These are phyloP conservation scores for Charadrius vociferus DNA, from an alignment of 2,113 vertebrate genomes.

Conservation along the genomic window DNA sequence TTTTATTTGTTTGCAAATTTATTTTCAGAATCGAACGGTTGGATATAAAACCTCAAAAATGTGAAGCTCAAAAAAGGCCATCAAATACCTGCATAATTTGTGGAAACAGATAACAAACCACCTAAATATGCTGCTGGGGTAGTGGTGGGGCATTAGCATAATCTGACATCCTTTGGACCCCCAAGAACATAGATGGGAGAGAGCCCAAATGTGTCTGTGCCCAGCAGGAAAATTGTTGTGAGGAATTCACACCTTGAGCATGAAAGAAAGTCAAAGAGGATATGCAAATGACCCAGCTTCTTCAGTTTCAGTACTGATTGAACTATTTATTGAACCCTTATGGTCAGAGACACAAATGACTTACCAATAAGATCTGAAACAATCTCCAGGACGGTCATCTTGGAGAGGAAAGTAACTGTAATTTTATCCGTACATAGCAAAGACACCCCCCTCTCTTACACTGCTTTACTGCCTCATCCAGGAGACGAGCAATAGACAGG, in stretches of 20 bases:
- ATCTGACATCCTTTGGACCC: not conserved
- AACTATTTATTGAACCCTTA: not conserved
- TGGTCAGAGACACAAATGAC: not conserved
- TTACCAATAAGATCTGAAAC: not conserved
- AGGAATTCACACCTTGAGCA: not conserved
- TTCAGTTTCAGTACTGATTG: not conserved
- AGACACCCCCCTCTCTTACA: not conserved
- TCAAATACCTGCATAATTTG: not conserved
- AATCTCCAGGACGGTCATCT: not conserved
- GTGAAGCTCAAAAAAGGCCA: fast-evolving
- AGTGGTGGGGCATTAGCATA: no score
- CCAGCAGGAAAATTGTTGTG: not conserved
- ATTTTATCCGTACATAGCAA: not conserved
- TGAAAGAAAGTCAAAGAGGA: not conserved
- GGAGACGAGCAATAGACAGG: not conserved
- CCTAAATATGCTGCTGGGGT: not conserved
- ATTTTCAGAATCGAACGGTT: fast-evolving
- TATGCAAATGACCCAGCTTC: not conserved
- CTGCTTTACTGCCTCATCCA: not conserved
- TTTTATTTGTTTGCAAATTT: not conserved
- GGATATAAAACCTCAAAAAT: not conserved
- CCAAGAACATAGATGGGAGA: not conserved
- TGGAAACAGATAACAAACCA: not conserved
- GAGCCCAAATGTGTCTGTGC: not conserved
- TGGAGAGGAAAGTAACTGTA: not conserved